A percentile compares a stretch with the other conserved stretches of the same genome.
Conservation (phyloP, 1,140 invertebrate species). For the Drosophila persimilis region DNA sequence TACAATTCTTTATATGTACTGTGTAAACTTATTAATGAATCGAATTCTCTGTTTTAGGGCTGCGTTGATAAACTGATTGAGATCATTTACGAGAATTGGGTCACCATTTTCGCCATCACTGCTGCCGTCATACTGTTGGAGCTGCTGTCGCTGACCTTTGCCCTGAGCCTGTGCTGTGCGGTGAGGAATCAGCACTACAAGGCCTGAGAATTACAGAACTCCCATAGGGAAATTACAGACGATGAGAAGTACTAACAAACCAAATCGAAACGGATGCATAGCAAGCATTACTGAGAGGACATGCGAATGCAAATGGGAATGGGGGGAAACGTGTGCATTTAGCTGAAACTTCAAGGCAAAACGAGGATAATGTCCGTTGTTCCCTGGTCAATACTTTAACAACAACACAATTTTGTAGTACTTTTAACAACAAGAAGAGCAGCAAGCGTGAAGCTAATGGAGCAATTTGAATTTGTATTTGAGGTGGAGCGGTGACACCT, state of each 20-base stretch:
- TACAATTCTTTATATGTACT: slow-evolving; percentile 1
- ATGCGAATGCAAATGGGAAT: slow-evolving; percentile 17
- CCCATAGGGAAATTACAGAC: slow-evolving; percentile 82
- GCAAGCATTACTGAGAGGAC: slow-evolving; percentile 57
- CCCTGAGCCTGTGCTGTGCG: slow-evolving; percentile 90
- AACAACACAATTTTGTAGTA: slow-evolving; percentile 65
- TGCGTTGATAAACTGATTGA: slow-evolving; percentile 89
- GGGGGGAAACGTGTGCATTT: slow-evolving; percentile 39
- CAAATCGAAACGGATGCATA: slow-evolving; percentile 68
- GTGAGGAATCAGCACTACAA: slow-evolving; percentile 88
- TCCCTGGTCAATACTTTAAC: slow-evolving; percentile 47
- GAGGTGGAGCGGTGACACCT: slow-evolving; percentile 27
- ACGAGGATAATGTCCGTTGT: slow-evolving; percentile 13
- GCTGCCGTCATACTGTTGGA: slow-evolving; percentile 88
- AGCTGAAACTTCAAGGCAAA: slow-evolving; percentile 19
- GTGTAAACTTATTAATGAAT: background rate
- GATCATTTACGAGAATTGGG: slow-evolving; percentile 85
- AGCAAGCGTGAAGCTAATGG: slow-evolving; percentile 30
- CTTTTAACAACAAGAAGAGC: slow-evolving; percentile 54
- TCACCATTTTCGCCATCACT: slow-evolving; percentile 86
- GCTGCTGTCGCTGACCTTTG: slow-evolving; percentile 90
- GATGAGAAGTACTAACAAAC: slow-evolving; percentile 82
- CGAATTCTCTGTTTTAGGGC: slow-evolving; percentile 85
- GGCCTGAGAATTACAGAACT: slow-evolving; percentile 85
- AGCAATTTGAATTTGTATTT: slow-evolving; percentile 55